Evolutionary conservation across 2,113 vertebrate genomes (phyloP).

Genomic region (Coturnix japonica): DNA sequence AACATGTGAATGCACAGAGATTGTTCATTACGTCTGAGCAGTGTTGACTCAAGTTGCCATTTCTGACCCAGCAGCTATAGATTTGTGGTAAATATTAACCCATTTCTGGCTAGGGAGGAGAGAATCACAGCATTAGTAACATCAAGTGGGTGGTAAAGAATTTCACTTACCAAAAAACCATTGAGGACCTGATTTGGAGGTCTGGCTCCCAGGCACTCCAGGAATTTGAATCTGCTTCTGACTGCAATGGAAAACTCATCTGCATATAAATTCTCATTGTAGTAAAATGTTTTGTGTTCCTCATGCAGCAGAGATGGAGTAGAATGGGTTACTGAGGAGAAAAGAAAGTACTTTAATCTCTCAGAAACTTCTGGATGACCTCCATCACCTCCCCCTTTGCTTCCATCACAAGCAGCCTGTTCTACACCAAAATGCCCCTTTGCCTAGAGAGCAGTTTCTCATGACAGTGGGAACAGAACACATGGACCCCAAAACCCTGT

Average conservation of each 20-base stretch:
- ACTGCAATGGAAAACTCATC: neutral
- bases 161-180: slow-evolving; percentile 15
- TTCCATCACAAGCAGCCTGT: neutral
- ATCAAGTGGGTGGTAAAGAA: neutral
- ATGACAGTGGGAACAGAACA: neutral
- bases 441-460: neutral
- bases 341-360: slow-evolving; percentile 31
- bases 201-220: slow-evolving; percentile 9
- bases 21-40: neutral
- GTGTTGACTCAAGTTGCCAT: neutral
- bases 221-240: slow-evolving; percentile 15
- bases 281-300: neutral
- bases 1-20: neutral
- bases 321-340: slow-evolving; percentile 1
- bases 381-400: neutral
- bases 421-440: neutral
- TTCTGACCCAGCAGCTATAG: neutral
- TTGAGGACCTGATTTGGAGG: neutral
- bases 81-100: neutral
- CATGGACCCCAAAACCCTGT: accelerated
- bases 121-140: neutral
- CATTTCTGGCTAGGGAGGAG: accelerated
- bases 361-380: neutral
- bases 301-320: neutral
- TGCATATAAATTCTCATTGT: slow-evolving; percentile 47